phyloP scores from a whole-genome alignment of 92 coral and sea anemone species.

The Actinostola sp. region DNA sequence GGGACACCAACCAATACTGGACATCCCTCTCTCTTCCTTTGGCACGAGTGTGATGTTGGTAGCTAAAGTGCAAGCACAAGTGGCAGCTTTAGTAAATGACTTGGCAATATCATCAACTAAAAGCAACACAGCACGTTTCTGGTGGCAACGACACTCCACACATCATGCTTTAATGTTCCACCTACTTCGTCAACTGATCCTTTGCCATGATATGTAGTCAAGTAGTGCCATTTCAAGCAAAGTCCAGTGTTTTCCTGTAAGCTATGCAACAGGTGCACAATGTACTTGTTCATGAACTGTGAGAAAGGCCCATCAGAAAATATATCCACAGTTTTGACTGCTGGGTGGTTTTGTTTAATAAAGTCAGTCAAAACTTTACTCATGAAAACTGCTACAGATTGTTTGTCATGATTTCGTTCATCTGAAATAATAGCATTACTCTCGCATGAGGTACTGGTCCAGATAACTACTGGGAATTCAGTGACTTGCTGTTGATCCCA shows the following conservation, averaged over 20 bases:
- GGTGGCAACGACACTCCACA: slow-evolving; percentile 48
- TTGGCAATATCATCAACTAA: too few relatives aligned
- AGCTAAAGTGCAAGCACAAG: too few relatives aligned
- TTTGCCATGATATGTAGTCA: slow-evolving; percentile 58
- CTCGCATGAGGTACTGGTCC: slow-evolving; percentile 22
- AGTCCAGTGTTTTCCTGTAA: slow-evolving; percentile 22
- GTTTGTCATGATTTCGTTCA: slow-evolving; percentile 49
- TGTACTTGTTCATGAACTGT: slow-evolving; percentile 30
- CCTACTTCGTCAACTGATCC: slow-evolving; percentile 59
- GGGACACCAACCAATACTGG: too few relatives aligned
- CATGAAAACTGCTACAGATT: slow-evolving; percentile 18
- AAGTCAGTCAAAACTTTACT: background rate
- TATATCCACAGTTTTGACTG: too few relatives aligned
- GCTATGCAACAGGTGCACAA: slow-evolving; percentile 23
- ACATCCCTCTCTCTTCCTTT: too few relatives aligned
- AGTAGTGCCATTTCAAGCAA: slow-evolving; percentile 35
- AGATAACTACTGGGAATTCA: slow-evolving; percentile 33
- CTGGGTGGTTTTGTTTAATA: background rate
- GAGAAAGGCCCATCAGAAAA: too few relatives aligned
- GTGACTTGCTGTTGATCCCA: slow-evolving; percentile 19
- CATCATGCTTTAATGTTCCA: slow-evolving; percentile 53
- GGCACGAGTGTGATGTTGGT: too few relatives aligned
- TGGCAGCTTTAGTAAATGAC: too few relatives aligned
- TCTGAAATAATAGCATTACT: slow-evolving; percentile 17
- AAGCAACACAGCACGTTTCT: too few relatives aligned